Base-by-base conservation (phyloP, 2,113 vertebrate species). In the Malurus melanocephalus region DNA sequence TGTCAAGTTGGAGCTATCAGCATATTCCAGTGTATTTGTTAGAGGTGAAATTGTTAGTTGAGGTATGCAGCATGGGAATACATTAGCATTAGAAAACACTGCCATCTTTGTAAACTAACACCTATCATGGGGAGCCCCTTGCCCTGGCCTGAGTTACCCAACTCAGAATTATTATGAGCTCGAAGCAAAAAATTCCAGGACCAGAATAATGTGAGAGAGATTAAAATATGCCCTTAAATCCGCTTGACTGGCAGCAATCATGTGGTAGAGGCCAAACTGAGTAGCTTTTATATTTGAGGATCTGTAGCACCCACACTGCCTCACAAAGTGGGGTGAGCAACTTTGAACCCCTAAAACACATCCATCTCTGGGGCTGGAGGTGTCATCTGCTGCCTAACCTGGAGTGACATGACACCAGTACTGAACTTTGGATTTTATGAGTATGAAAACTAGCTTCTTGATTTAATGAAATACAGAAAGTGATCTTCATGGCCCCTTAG, bases 171-270 rank as follows among this genome's bases (percentile, higher is more conserved):
- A 51, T 48, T 52, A 2, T 68, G 67, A 84, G 59, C 66, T 84
- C 2, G 5, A 87, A 93, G 67, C 62, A 90, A 51, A 53, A 53
- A 90, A 87, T 90, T 90, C 89, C 80, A 79, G 26, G 32, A 69
- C 62, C 38, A 62, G 84, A 76, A 73, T 90, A 87, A 90, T 16
- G 78, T 85, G 84, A 82, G 55, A 52, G 80, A 85, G 89, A 85
- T 93, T 90, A 88, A 92, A 87, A 76, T 72, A 46, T 61, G 80
- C 78, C 52, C 46, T 72, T 88, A 92, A 95, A 95, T 92, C 83
- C 5, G 14, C 68, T 76, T 93, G 93, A 83, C 83, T 92, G 80
- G 83, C 64, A 90, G 67, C 60, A 81, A 3, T 90, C 42, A 30
- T 38, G 66, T 55, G 88, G 49, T 68, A 51, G 71, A 12, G 66